Percentiles rank a stretch among this genome's conserved stretches.
Conservation (phyloP, 2,888 invertebrate species). For the Platynereis dumerilii region DNA sequence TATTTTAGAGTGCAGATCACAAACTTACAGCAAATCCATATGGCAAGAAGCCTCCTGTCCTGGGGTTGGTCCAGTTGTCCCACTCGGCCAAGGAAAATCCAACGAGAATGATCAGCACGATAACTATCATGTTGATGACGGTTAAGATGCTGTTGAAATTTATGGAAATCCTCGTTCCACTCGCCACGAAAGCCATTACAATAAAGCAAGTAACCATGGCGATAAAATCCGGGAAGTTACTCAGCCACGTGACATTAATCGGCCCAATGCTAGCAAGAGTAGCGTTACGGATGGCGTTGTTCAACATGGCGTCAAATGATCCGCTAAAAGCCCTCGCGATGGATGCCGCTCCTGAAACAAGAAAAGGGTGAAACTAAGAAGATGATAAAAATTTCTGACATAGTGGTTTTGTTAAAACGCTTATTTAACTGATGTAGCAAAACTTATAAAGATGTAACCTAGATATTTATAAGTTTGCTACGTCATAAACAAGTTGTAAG, state of each 20-base stretch:
- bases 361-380: no score
- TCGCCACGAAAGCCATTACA: constrained; percentile 56
- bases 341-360: constrained; percentile 52
- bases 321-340: constrained; percentile 64
- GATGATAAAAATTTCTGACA: no score
- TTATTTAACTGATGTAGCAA: no score
- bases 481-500: no score
- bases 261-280: constrained; percentile 38
- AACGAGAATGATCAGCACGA: constrained; percentile 65
- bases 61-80: constrained; percentile 75
- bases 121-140: constrained; percentile 54
- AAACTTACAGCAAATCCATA: constrained; percentile 39
- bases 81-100: constrained; percentile 84
- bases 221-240: constrained; percentile 60
- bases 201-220: constrained; percentile 55
- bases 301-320: constrained; percentile 51
- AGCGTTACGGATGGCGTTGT: constrained; percentile 47
- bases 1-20: no score
- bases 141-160: constrained; percentile 60
- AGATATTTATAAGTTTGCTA: no score
- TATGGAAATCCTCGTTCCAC: constrained; percentile 59
- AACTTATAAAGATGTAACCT: no score
- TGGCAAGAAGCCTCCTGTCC: constrained; percentile 52
- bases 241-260: constrained; percentile 39
- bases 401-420: no score